Percentiles rank a stretch among this genome's conserved stretches.
Conservation (phyloP, 2,113 vertebrate species). For the Rhinopomastus cyanomelas region DNA sequence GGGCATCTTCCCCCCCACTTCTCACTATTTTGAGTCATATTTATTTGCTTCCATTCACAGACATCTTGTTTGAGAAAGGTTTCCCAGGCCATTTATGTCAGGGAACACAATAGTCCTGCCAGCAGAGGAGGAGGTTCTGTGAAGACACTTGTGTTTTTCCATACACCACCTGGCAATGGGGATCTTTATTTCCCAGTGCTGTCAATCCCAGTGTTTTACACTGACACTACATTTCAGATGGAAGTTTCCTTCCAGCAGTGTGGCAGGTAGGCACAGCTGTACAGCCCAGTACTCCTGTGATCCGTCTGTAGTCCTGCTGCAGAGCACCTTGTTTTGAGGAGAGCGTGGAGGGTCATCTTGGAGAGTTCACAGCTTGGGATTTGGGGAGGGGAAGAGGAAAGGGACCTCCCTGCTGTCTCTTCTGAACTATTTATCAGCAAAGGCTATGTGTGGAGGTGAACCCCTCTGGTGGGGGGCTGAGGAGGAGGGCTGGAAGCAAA, state of each 20-base stretch:
- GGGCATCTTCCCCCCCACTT: accelerated
- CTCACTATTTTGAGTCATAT: neutral
- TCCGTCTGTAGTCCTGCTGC: neutral
- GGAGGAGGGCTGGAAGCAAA: neutral
- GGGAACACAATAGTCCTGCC: neutral
- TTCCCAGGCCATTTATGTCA: accelerated
- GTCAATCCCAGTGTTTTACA: neutral
- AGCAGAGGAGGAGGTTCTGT: neutral
- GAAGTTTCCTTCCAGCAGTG: neutral
- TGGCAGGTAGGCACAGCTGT: neutral
- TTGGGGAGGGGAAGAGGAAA: neutral
- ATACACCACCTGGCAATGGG: neutral
- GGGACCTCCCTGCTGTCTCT: neutral
- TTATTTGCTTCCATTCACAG: neutral
- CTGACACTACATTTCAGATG: neutral
- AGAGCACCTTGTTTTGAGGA: neutral
- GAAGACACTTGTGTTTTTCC: accelerated
- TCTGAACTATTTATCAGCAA: neutral
- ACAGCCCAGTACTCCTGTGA: neutral
- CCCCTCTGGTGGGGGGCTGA: neutral
- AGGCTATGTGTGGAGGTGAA: accelerated
- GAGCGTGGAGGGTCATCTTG: neutral
- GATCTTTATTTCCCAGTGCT: neutral
- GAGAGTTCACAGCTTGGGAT: neutral
- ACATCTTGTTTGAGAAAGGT: neutral